Base-by-base conservation (phyloP, 2,888 invertebrate genomes). In the Priocnemis perturbator region DNA sequence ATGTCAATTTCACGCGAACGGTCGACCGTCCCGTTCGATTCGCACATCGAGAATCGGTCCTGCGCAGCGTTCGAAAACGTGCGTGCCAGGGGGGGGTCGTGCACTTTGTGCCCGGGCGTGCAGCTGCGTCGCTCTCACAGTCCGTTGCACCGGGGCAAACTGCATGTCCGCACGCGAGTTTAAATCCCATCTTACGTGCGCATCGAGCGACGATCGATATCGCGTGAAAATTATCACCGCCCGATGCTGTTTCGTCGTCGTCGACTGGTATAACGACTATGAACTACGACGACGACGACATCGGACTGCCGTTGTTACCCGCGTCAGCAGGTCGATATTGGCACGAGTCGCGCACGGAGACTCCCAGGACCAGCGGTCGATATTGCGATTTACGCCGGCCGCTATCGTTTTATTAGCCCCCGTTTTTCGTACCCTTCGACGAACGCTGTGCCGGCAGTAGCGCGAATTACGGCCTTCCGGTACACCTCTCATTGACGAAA, bases 151-250 rank as follows among this genome's bases (percentile, higher is more conserved):
- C 64, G 60, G 60, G 21, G 50, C 67, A 71, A 69, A 74, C 60
- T 76, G 69, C 67, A 53, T 21, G 52, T 69, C 60, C 60, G 57
- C 67, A 76, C 72, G 69, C 67, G 67, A 76, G 57, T 75, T 72
- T 72, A 72, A 76, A 76, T 76, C 66, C 67, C 69, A 67, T 70
- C 67, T 67, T 76, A 69, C 71, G 62, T 68, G 64, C 61, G 67
- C 67, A 64, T 69, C 61, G 50, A 9, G 45, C n/a, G 21, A 26
- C 48, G 66, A 69, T 74, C 74, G 64, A 74, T 71, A 69, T 74
- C 68, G 64, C 64, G 63, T 64, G 56, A 50, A 70, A 65, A 70
- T 75, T 68, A 70, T 71, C 68, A 47, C 47, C 37, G 21, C 55
- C 50, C 26, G 60, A 56, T 56, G 45, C 19, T 60, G 64, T 58